Evolutionary conservation across 2,113 vertebrate genomes (phyloP).

Genomic region (Thunnus thynnus): DNA sequence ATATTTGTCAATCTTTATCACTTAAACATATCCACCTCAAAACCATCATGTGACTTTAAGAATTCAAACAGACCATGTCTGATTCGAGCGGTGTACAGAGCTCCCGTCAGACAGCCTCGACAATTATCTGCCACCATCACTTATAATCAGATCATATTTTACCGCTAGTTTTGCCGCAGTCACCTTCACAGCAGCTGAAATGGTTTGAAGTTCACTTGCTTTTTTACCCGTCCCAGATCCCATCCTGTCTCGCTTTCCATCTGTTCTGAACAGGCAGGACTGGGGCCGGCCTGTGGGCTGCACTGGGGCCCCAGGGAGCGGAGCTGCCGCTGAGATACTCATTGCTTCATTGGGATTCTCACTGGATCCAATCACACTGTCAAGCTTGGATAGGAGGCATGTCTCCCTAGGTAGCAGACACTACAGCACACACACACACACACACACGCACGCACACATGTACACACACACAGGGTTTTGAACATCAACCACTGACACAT

Average conservation of each 20-base stretch:
- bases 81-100: conserved; percentile 1
- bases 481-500: conserved; percentile 47
- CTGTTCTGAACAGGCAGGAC: conserved; percentile 34
- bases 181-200: conserved; percentile 65
- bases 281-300: conserved; percentile 31
- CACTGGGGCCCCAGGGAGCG: background rate
- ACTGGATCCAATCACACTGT: conserved; percentile 71
- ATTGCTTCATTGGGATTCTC: conserved; percentile 77
- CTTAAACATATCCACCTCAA: background rate
- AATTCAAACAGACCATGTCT: background rate
- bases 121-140: conserved; percentile 41
- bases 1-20: conserved; percentile 20
- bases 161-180: conserved; percentile 40
- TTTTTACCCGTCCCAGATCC: conserved; percentile 15
- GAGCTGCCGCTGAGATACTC: conserved; percentile 52
- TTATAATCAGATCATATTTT: conserved; percentile 37
- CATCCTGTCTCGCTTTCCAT: conserved; percentile 28
- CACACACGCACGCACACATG: conserved; percentile 11
- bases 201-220: conserved; percentile 39
- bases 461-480: conserved; percentile 2
- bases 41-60: background rate
- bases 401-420: conserved; percentile 50
- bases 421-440: background rate
- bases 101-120: conserved; percentile 14
- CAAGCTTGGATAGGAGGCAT: conserved; percentile 52